Evolutionary conservation across 2,797 vertebrate species (phyloP), one percentile per base, ranked within the genome.

Genomic region (Acanthis flammea): DNA sequence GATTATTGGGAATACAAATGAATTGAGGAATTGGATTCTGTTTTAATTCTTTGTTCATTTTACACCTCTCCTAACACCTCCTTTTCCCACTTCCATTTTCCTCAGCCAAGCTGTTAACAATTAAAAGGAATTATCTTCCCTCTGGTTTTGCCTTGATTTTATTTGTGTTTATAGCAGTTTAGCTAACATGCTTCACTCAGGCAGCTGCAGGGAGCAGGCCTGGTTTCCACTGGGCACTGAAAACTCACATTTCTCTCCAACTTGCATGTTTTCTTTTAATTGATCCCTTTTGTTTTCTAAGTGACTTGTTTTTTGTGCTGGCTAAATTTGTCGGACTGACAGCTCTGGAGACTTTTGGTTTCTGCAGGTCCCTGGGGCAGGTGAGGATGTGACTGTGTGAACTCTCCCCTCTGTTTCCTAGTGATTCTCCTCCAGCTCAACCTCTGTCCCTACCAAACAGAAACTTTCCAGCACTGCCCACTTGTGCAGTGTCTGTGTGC

Each of bases 91-190:
- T 92, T 95, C 30, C 37, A 22, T 93, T 88, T 44, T 70, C 27
- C 22, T 72, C 75, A 96, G 75, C 60, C 80, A 89, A 91, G 78
- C 68, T 95, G 79, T 94, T 95, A 94, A 96, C 75, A 94, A 95
- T 96, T 97, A 96, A 87, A 95, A 95, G 60, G 72, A 96, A 97
- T 95, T 91, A 87, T 89, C 85, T 94, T 88, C 83, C 85, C 87
- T 96, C 73, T 95, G 82, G 31, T 96, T 96, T 95, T 92, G 66
- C 95, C 72, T 95, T 96, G 66, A 82, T 96, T 95, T 94, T 93
- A 88, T 96, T 92, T 95, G 90, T 96, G 94, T 95, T 96, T 93
- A 65, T 92, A 95, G 80, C 73, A 94, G 85, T 96, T 95, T 89
- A 94, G 83, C 70, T 92, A 96, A 94, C 62, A 81, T 5, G 4